Conservation (phyloP, 2,797 vertebrate genomes). For the Sternotherus odoratus region DNA sequence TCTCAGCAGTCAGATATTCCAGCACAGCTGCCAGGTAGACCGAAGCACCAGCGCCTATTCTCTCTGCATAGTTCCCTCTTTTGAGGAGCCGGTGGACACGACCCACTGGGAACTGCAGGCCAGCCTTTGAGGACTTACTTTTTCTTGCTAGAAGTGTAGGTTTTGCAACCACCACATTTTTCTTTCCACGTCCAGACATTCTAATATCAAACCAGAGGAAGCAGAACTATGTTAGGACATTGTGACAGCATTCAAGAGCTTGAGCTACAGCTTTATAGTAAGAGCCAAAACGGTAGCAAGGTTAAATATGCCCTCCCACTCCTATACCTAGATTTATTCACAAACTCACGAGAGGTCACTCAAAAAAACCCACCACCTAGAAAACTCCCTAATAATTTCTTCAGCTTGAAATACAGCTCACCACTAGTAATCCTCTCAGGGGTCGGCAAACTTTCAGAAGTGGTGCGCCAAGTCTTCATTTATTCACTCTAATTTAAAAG, state of each 20-base stretch:
- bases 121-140: conserved; percentile 75
- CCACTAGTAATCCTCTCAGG: background rate
- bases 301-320: background rate
- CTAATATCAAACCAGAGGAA: background rate
- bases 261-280: background rate
- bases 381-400: background rate
- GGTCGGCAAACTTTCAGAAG: too few relatives aligned
- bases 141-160: background rate
- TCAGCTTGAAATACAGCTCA: background rate
- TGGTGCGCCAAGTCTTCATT: too few relatives aligned
- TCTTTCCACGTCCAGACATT: conserved; percentile 88
- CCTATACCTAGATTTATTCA: background rate
- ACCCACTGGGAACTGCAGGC: conserved; percentile 83
- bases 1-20: conserved; percentile 85
- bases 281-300: background rate
- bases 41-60: conserved; percentile 74
- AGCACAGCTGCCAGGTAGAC: conserved; percentile 83
- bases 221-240: background rate
- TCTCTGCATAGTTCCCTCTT: conserved; percentile 71
- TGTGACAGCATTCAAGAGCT: accelerated
- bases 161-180: background rate
- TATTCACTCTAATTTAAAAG: too few relatives aligned
- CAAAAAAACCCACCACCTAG: background rate
- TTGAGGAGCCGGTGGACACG: conserved; percentile 82
- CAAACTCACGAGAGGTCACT: too few relatives aligned